Evolutionary conservation across 2,113 vertebrate species (phyloP).

Genomic region (Triplophysa rosa): DNA sequence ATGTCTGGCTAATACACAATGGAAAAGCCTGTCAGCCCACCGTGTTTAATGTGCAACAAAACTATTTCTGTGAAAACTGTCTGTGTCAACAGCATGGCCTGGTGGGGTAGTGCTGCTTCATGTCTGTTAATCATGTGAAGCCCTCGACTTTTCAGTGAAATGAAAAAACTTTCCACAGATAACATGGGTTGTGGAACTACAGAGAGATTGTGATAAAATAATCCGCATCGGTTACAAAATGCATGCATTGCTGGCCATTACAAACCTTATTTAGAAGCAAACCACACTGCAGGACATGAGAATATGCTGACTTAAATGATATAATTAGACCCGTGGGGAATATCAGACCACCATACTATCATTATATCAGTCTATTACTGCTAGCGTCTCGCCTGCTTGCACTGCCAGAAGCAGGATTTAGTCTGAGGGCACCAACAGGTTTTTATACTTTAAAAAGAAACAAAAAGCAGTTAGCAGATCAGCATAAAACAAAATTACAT

Average conservation of each 20-base stretch:
- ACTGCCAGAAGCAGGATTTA: conserved; percentile 55
- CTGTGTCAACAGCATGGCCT: background rate
- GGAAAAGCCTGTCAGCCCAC: background rate
- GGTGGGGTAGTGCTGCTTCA: conserved; percentile 20
- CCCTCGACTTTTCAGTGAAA: background rate
- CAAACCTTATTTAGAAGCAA: conserved; percentile 73
- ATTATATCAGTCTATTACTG: conserved; percentile 70
- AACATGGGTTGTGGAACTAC: conserved; percentile 17
- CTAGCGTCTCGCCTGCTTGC: conserved; percentile 70
- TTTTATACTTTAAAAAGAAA: conserved; percentile 59
- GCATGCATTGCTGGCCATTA: conserved; percentile 58
- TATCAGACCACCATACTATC: conserved; percentile 68
- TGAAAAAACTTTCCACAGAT: background rate
- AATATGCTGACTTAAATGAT: conserved; percentile 71
- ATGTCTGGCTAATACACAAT: background rate
- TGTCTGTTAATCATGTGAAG: background rate
- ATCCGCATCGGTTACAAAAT: conserved; percentile 62
- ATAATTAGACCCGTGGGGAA: conserved; percentile 60
- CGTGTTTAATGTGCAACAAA: background rate
- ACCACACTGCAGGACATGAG: conserved; percentile 57
- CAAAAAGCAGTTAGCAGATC: conserved; percentile 35
- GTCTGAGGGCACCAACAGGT: conserved; percentile 65
- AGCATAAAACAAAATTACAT: conserved; percentile 13
- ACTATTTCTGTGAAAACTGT: background rate
- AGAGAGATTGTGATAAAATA: conserved; percentile 58